Evolutionary conservation across 2,888 invertebrate species (phyloP).

Genomic region (Cheilosia variabilis): DNA sequence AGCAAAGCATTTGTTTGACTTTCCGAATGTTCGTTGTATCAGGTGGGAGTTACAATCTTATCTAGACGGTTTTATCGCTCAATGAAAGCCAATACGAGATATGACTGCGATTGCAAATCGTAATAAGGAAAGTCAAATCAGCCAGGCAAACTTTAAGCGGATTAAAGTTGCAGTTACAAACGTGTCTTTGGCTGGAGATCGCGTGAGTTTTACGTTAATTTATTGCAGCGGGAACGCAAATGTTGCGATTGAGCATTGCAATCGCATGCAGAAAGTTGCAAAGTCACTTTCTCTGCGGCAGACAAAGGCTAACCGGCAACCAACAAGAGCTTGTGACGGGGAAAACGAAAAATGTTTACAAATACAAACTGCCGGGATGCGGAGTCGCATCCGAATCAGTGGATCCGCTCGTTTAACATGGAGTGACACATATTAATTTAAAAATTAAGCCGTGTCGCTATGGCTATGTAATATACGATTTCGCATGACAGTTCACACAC

Average conservation of each 20-base stretch:
- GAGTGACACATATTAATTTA: constrained; percentile 28
- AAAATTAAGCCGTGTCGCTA: constrained; percentile 9
- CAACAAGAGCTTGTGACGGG: too few species aligned
- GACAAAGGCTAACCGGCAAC: neutral
- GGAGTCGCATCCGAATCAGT: constrained; percentile 1
- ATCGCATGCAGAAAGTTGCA: constrained; percentile 59
- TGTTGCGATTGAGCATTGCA: constrained; percentile 21
- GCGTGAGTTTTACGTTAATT: constrained; percentile 39
- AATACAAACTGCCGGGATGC: neutral
- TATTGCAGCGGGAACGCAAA: constrained; percentile 39
- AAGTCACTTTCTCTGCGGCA: constrained; percentile 67
- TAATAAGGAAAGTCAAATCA: constrained; percentile 10
- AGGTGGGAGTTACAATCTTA: constrained; percentile 14
- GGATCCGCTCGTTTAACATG: constrained; percentile 6
- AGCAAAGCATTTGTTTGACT: constrained; percentile 7
- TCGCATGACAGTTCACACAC: neutral
- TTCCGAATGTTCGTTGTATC: constrained; percentile 9
- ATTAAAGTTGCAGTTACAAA: neutral
- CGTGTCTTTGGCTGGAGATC: constrained; percentile 3
- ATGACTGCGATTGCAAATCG: neutral
- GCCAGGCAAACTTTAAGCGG: constrained; percentile 3
- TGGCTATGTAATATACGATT: neutral
- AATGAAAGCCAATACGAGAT: constrained; percentile 22
- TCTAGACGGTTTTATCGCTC: constrained; percentile 2
- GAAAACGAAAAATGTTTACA: neutral